Evolutionary conservation across 2,113 vertebrate species (phyloP), one percentile per base, ranked within the genome.

Genomic region (Scytalopus superciliaris): DNA sequence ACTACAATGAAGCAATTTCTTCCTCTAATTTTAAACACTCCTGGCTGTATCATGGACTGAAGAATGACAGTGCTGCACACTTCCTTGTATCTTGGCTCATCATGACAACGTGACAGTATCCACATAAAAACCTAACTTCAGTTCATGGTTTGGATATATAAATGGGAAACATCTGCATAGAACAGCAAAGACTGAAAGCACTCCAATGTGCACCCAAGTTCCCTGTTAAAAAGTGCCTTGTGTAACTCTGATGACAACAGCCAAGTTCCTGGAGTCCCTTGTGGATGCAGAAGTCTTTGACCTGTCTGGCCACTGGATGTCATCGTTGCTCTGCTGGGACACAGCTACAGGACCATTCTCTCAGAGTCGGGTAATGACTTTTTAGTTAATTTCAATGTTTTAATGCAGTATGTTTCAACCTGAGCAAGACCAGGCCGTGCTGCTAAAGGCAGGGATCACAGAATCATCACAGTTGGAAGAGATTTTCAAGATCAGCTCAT

Each of bases 271-370:
- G 9, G 19, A 84, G n/a, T 55, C 42, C 45, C 45, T 8, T 30
- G 27, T 14, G 52, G 60, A 31, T 18, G 11, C 1, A 73, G 40
- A 14, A 62, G 93, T 88, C 74, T 76, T 92, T 89, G 89, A 92
- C 88, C 92, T 70, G 40, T 83, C 55, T 80, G 84, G 92, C 96
- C 96, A 93, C 95, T 95, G 96, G 97, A 96, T 89, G 94, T 96
- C 94, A 84, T 82, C 15, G 2, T 89, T 95, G 92, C 33, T 87
- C 89, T 94, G 78, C 78, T 15, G 66, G 87, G 92, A 93, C 39
- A 60, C 47, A 55, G 35, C 7, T 23, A 40, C 1, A 40, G 42
- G 57, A n/a, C 35, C 19, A 9, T 31, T 56, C 25, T 77, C 37
- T 70, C 67, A 75, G 66, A 59, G 3, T 12, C 18, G 35, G 2